phyloP scores from a whole-genome alignment of 2,113 vertebrate species.

The Euleptes europaea region DNA sequence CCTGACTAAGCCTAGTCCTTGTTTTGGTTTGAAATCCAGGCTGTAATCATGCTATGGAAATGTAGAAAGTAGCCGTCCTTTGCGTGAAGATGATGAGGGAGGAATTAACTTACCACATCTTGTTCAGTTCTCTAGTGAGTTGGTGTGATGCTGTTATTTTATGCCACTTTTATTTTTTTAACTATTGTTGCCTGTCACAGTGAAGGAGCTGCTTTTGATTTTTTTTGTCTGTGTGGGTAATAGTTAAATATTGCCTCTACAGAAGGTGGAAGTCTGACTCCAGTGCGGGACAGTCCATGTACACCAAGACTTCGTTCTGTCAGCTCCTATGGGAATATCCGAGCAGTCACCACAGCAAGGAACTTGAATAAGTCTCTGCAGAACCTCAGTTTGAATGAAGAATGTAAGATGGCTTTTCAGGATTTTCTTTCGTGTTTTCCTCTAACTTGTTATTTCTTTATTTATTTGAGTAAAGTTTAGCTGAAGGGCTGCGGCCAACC shows the following conservation, averaged over 20 bases:
- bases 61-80: rapidly evolving
- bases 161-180: rapidly evolving
- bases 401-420: conserved; percentile 75
- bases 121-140: rapidly evolving
- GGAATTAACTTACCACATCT: neutral
- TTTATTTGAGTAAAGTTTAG: neutral
- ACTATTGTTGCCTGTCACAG: rapidly evolving
- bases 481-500: neutral
- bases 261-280: conserved; percentile 92
- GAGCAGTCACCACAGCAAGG: conserved; percentile 87
- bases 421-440: rapidly evolving
- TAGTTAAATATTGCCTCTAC: neutral
- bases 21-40: neutral
- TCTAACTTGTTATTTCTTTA: neutral
- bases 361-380: conserved; percentile 97
- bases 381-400: conserved; percentile 96
- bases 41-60: rapidly evolving
- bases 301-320: conserved; percentile 92
- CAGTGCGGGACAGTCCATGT: conserved; percentile 88
- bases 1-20: neutral
- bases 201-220: neutral
- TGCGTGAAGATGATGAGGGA: rapidly evolving
- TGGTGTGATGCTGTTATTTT: rapidly evolving
- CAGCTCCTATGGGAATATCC: conserved; percentile 98
- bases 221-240: rapidly evolving